These are phyloP conservation scores for Aphidius ervi DNA, from an alignment of 1,140 invertebrate genomes.

Conservation along the genomic window DNA sequence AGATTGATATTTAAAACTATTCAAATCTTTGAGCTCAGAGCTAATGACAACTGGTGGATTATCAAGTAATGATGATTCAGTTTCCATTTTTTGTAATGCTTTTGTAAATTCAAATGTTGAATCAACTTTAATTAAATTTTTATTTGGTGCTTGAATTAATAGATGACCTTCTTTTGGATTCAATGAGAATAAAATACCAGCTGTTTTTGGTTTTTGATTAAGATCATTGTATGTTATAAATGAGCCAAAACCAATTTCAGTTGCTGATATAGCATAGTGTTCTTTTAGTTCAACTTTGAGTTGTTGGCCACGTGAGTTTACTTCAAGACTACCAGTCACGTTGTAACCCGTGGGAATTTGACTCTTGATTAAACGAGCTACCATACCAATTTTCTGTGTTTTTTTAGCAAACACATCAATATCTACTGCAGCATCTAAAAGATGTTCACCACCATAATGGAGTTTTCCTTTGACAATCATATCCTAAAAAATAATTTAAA, in stretches of 20 bases:
- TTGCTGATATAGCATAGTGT: slow-evolving; percentile 33
- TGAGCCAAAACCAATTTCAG: slow-evolving; percentile 40
- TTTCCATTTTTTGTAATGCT: slow-evolving; percentile 51
- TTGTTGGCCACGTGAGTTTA: slow-evolving; percentile 50
- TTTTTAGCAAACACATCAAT: slow-evolving; percentile 62
- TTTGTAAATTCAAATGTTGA: slow-evolving; percentile 49
- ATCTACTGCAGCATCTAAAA: slow-evolving; percentile 51
- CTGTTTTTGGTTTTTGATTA: slow-evolving; percentile 42
- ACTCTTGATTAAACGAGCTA: slow-evolving; percentile 35
- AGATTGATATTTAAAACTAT: slow-evolving; percentile 54
- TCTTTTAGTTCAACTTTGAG: slow-evolving; percentile 46
- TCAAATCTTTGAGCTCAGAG: slow-evolving; percentile 56
- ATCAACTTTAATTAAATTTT: slow-evolving; percentile 54
- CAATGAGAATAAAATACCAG: slow-evolving; percentile 44
- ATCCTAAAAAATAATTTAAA: slow-evolving; percentile 42
- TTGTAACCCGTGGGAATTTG: slow-evolving; percentile 43
- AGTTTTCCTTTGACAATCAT: slow-evolving; percentile 52
- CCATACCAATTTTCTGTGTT: slow-evolving; percentile 58
- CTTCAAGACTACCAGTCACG: slow-evolving; percentile 37
- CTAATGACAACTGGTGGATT: slow-evolving; percentile 49
- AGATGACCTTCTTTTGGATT: slow-evolving; percentile 47
- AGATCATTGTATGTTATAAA: slow-evolving; percentile 43
- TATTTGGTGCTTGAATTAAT: slow-evolving; percentile 51
- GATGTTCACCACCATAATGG: slow-evolving; percentile 44
- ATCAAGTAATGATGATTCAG: slow-evolving; percentile 51